Base-by-base conservation (phyloP, 2,797 vertebrate species). In the Hoplostethus mediterraneus region DNA sequence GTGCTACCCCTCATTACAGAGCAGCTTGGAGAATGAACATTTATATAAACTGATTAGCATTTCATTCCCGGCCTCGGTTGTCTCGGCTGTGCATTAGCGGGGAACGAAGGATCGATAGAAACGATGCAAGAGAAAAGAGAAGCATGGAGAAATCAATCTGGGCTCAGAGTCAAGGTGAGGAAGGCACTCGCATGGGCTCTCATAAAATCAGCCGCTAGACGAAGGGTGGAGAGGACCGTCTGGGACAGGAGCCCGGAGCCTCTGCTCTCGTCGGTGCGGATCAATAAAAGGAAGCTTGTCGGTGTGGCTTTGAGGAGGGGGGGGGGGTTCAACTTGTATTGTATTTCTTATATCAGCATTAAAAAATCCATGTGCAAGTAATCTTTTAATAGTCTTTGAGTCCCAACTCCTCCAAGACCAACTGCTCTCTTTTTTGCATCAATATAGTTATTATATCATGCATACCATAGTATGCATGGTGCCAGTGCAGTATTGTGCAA, bases 71-170 rank as follows among this genome's bases (percentile, higher is more conserved):
- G 36, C 67, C 64, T 69, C 11, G 57, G 51, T 64, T 76, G 76
- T 73, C 33, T 70, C 28, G 28, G 28, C 67, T 77, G 31, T 10
- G 17, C 67, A 58, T 60, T 67, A 4, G 68, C 30, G 1, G 42
- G 67, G 56, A 63, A 62, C 42, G 77, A 78, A 78, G 64, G 81
- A 92, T 93, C 86, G 7, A 93, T 91, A 79, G 64, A 81, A 17
- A 85, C 80, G 77, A 84, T 67, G 77, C 83, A 51, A 42, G 36
- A 49, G 63, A 60, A 69, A 66, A 75, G 70, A 82, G 80, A 65
- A 68, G 85, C 61, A 40, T 60, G 68, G 60, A 73, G 79, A 89
- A 90, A 92, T 90, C 89, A 84, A 90, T 92, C 74, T 53, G 54
- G 38, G 69, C 67, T 73, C 4, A 2, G 44, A 69, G 77, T 74